A percentile compares a stretch with the other conserved stretches of the same genome.
phyloP scores from a whole-genome alignment of 2,888 invertebrate genomes.

The Caenorhabditis doughertyi region DNA sequence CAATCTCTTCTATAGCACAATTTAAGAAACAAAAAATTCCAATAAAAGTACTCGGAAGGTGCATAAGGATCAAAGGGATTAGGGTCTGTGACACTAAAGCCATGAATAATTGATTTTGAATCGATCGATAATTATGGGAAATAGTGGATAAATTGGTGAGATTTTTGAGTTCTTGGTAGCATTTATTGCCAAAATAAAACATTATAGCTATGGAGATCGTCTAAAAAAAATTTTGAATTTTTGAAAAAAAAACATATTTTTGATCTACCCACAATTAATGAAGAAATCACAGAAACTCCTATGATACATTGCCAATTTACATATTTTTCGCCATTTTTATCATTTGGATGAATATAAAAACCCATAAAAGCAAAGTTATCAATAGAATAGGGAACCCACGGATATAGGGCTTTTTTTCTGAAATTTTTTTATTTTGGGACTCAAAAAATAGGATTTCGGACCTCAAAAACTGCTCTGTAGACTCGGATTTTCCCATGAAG shows the following conservation, averaged over 20 bases:
- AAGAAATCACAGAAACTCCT: background rate
- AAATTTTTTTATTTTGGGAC: too few relatives aligned
- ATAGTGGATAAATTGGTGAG: background rate
- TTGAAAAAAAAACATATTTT: too few relatives aligned
- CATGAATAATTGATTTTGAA: constrained; percentile 4
- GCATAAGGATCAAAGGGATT: background rate
- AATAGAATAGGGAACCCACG: too few relatives aligned
- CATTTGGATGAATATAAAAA: background rate
- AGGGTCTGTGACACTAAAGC: background rate
- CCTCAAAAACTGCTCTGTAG: constrained; percentile 3
- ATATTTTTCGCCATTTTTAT: background rate
- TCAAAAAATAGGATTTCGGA: too few relatives aligned
- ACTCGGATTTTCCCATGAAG: background rate
- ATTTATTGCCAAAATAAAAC: background rate
- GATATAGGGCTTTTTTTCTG: background rate
- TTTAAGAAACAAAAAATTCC: background rate
- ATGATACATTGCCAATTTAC: background rate
- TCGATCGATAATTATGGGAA: background rate
- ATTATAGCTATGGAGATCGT: background rate
- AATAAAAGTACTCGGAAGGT: background rate
- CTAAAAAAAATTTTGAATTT: background rate
- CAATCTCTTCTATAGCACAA: background rate
- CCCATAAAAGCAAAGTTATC: background rate
- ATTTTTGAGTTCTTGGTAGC: background rate
- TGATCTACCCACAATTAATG: background rate